Conservation (phyloP, 2,113 vertebrate genomes). For the Chloroceryle aenea region DNA sequence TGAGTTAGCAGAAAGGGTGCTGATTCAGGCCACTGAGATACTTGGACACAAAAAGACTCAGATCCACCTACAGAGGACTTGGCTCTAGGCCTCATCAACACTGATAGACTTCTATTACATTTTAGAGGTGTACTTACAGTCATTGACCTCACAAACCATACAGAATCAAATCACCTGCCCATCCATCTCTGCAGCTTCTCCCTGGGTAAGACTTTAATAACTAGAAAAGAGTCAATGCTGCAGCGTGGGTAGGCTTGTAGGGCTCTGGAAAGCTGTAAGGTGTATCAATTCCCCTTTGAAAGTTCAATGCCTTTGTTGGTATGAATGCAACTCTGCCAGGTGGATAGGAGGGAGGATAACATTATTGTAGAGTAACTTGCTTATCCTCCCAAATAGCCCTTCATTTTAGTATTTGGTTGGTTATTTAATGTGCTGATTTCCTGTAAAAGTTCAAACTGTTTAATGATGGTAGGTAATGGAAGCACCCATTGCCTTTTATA, state of each 20-base stretch:
- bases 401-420: background rate
- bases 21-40: background rate
- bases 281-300: background rate
- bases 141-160: background rate
- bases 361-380: background rate
- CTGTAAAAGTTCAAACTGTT: background rate
- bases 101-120: background rate
- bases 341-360: background rate
- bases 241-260: background rate
- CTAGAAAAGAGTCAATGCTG: background rate
- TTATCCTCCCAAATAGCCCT: background rate
- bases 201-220: background rate
- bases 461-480: background rate
- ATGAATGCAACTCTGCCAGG: background rate
- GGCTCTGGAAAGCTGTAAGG: background rate
- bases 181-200: background rate
- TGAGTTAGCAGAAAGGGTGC: background rate
- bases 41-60: background rate
- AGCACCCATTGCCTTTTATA: background rate
- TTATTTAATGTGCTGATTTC: background rate
- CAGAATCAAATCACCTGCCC: background rate
- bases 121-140: background rate
- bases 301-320: fast-evolving
- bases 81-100: background rate
- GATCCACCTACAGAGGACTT: background rate